Evolutionary conservation across 2,113 vertebrate genomes (phyloP), one percentile per base, ranked within the genome.

Genomic region (Tenrec ecaudatus): DNA sequence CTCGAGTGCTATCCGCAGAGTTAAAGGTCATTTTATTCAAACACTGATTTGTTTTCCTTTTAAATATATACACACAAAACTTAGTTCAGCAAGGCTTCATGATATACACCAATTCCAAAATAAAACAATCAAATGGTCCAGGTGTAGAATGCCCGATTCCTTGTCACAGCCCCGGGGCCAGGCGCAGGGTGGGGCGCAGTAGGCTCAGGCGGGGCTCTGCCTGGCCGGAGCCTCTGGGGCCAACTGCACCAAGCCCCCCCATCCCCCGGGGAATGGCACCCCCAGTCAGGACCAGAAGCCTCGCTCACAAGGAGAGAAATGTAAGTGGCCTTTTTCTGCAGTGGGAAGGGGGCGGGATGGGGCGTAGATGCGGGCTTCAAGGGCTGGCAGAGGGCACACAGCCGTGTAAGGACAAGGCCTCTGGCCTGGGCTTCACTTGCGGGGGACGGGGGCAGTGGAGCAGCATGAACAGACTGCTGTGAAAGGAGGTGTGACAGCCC

Each of bases 11-110:
- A 98, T 85, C 96, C 97, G 98, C 97, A 97, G 97, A 98, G 98
- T 98, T 98, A 98, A 98, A 98, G 98, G 97, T 98, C 97, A 97
- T 98, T 98, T 98, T 97, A 98, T 98, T 98, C 98, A 98, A 98
- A 98, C 98, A 98, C 97, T 97, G 98, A 98, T 97, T 96, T 91
- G 92, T 97, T 97, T 98, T 98, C 47, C 47, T 98, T 97, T 97
- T 96, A 98, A 98, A 98, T 98, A 98, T 98, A 98, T 97, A 98
- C 98, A 98, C 98, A 98, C 98, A 98, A 98, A 98, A 98, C 98
- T 97, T 97, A 98, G 97, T 97, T 98, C 97, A 98, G 98, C 98
- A 98, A 98, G 98, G 98, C 97, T 98, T 98, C 97, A 98, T 98
- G 98, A 98, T 98, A 98, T 98, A 98, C 98, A 98, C 98, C 98